Conservation (phyloP, 2,797 vertebrate species). For the Pempheris klunzingeri region DNA sequence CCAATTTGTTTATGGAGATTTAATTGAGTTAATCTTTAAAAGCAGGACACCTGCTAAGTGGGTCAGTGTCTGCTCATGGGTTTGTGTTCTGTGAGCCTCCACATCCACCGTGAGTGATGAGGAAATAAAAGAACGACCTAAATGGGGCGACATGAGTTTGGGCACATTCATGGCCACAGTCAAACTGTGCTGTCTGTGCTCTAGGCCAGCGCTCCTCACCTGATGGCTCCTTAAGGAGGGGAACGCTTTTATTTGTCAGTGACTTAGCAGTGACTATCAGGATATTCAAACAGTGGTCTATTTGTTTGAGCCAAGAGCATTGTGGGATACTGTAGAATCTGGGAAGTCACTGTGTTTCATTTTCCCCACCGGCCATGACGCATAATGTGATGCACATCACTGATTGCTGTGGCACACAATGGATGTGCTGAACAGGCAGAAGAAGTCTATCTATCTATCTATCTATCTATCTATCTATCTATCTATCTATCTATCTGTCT, state of each 20-base stretch:
- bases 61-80: slow-evolving; percentile 29
- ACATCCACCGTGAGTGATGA: slow-evolving; percentile 17
- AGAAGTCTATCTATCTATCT: too few relatives aligned
- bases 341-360: too few relatives aligned
- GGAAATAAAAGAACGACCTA: slow-evolving; percentile 33
- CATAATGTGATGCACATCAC: background rate
- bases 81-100: slow-evolving; percentile 19
- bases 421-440: background rate
- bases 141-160: slow-evolving; percentile 12
- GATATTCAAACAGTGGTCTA: background rate
- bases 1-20: slow-evolving; percentile 65
- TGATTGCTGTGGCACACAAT: background rate
- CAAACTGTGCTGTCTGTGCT: background rate
- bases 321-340: background rate
- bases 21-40: slow-evolving; percentile 61
- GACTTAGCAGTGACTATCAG: slow-evolving; percentile 28
- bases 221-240: background rate
- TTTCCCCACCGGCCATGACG: background rate
- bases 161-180: slow-evolving; percentile 28
- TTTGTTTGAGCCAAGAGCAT: background rate
- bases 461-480: too few relatives aligned
- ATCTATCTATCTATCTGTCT: too few relatives aligned
- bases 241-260: background rate
- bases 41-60: slow-evolving; percentile 26
- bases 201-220: slow-evolving; percentile 3